Conservation (phyloP, 2,797 vertebrate genomes). For the Betta splendens region DNA sequence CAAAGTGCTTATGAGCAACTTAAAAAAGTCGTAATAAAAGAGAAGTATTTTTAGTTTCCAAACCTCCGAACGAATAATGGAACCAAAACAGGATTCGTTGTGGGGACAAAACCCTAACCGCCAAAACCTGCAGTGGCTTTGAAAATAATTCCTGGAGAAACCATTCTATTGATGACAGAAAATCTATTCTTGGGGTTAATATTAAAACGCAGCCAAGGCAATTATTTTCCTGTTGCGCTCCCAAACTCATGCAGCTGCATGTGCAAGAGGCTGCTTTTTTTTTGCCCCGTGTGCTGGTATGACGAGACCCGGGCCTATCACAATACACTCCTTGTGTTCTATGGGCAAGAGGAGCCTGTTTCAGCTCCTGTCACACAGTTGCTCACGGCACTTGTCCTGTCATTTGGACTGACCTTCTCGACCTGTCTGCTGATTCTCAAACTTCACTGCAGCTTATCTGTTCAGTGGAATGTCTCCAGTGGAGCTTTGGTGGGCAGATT, state of each 20-base stretch:
- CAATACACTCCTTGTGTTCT: conserved; percentile 77
- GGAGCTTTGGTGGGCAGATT: conserved; percentile 2
- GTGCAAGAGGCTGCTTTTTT: conserved; percentile 40
- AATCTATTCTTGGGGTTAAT: conserved; percentile 39
- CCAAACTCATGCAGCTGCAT: conserved; percentile 69
- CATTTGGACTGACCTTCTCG: conserved; percentile 74
- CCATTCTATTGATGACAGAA: conserved; percentile 22
- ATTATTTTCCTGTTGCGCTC: conserved; percentile 49
- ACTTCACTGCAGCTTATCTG: conserved; percentile 54
- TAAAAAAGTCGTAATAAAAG: conserved; percentile 24
- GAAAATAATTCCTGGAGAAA: conserved; percentile 30
- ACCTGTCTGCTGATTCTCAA: conserved; percentile 66
- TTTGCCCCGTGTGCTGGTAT: conserved; percentile 61
- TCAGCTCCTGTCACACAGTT: conserved; percentile 80
- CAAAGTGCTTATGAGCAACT: conserved; percentile 1
- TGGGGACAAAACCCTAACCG: conserved; percentile 37
- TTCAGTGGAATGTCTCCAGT: conserved; percentile 43
- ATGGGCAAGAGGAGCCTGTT: conserved; percentile 67
- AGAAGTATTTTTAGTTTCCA: conserved; percentile 34
- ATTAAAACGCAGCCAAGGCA: conserved; percentile 47
- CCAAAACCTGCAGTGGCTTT: conserved; percentile 25
- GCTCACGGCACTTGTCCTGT: conserved; percentile 78
- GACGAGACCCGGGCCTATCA: conserved; percentile 60
- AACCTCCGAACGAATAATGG: conserved; percentile 14
- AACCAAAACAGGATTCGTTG: conserved; percentile 29